Base-by-base conservation (phyloP, 2,113 vertebrate genomes). In the Pampusana beccarii region DNA sequence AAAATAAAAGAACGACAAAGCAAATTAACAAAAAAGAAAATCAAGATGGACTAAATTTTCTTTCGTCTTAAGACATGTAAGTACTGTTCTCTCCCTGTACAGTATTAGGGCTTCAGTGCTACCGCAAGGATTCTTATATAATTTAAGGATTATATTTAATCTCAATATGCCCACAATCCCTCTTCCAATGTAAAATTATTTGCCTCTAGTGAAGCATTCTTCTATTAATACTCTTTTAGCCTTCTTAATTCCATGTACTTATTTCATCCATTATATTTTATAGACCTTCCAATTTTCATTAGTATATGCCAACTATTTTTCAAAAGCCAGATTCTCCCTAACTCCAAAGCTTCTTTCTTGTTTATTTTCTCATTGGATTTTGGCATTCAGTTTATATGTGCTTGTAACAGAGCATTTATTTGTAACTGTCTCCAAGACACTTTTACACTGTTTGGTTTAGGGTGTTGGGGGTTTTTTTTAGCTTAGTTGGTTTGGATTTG, bases 391-490 rank as follows among this genome's bases (percentile, higher is more conserved):
- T 64, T 65, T 56, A 26, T 34, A 7, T n/a, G n/a, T 14, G 7
- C 10, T 70, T 86, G 28, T 79, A 17, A 31, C 20, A 70, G 4
- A 36, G 13, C 2, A 16, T 46, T 25, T 51, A 46, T 82, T 70
- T 61, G 3, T 70, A 51, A 44, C 6, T 54, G 11, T 16, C 13
- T 44, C 44, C 57, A 71, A 71, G 17, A 5, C 12, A 29, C 17
- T 14, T 78, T 81, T 48, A 40, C 9, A 25, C 10, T 65, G 20
- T 2, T 29, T 53, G 8, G 26, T 69, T 56, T 53, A 46, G 16
- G 5, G 13, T 29, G 4, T 5, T 58, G 4, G 2, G 34, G 8
- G 1, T 12, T 33, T 5, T 58, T 60, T 54, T 25, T 19, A 20
- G 13, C 10, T 26, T 81, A 5, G 21, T 42, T 58, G 10, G 1